These are phyloP conservation scores for Altica lythri DNA, from an alignment of 2,888 invertebrate genomes.

Conservation along the genomic window DNA sequence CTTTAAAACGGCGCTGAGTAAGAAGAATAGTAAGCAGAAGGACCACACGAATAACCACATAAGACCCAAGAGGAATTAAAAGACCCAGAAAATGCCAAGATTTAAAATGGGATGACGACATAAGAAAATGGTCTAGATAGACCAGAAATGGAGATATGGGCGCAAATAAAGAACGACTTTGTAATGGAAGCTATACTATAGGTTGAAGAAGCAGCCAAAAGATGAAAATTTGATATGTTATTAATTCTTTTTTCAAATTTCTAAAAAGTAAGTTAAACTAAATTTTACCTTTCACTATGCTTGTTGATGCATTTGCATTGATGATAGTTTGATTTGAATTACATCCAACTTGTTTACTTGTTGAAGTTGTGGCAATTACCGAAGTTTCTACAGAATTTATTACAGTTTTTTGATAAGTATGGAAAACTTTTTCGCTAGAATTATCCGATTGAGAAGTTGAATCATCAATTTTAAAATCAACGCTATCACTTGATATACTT, in stretches of 20 bases:
- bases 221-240: conserved; percentile 1
- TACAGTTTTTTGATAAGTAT: conserved; percentile 44
- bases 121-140: too few species aligned
- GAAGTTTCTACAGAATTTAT: conserved; percentile 53
- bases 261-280: not conserved
- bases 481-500: conserved; percentile 43
- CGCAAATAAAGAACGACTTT: too few species aligned
- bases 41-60: too few species aligned
- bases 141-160: too few species aligned
- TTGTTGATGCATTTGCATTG: conserved; percentile 47
- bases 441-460: conserved; percentile 47
- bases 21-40: too few species aligned
- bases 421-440: conserved; percentile 42
- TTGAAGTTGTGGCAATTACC: conserved; percentile 50
- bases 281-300: conserved; percentile 46
- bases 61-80: too few species aligned
- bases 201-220: too few species aligned
- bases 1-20: too few species aligned
- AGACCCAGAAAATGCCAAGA: too few species aligned
- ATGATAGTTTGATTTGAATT: conserved; percentile 43
- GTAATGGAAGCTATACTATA: too few species aligned
- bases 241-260: not conserved
- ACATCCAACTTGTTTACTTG: too few species aligned
- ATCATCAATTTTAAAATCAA: conserved; percentile 50
- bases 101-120: too few species aligned